Evolutionary conservation across 2,797 vertebrate species (phyloP).

Genomic region (Eulemur mongoz): DNA sequence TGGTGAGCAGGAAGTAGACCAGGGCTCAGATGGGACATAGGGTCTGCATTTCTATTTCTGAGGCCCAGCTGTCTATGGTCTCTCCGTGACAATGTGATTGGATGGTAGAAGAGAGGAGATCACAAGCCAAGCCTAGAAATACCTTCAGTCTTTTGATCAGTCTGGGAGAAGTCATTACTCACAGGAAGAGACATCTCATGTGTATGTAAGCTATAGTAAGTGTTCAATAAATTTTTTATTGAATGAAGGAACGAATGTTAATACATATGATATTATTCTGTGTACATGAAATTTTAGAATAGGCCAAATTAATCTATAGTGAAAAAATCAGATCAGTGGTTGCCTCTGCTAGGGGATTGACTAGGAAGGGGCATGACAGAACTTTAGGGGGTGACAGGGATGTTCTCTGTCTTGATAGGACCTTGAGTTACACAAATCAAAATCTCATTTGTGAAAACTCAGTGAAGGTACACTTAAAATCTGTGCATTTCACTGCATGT

Average conservation of each 20-base stretch:
- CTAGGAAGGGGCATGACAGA: background rate
- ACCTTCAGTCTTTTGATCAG: background rate
- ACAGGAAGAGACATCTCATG: background rate
- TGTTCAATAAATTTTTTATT: background rate
- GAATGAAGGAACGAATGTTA: background rate
- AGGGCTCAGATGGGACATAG: background rate
- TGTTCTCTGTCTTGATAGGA: background rate
- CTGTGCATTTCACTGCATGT: background rate
- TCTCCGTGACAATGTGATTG: background rate
- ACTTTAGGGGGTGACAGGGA: background rate
- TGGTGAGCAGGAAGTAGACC: background rate
- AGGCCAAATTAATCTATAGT: background rate
- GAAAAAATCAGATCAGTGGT: background rate
- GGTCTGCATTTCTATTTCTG: background rate
- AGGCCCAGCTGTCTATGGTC: background rate
- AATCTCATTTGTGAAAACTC: background rate
- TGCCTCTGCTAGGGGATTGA: background rate
- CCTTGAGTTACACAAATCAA: background rate
- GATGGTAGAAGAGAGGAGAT: background rate
- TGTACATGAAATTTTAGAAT: background rate
- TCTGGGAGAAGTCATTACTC: background rate
- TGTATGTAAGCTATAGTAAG: background rate
- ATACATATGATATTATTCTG: background rate
- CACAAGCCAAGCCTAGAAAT: constrained; percentile 1
- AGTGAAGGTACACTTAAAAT: background rate